Base-by-base conservation (phyloP, 2,888 invertebrate genomes). In the Thymelicus lineola region DNA sequence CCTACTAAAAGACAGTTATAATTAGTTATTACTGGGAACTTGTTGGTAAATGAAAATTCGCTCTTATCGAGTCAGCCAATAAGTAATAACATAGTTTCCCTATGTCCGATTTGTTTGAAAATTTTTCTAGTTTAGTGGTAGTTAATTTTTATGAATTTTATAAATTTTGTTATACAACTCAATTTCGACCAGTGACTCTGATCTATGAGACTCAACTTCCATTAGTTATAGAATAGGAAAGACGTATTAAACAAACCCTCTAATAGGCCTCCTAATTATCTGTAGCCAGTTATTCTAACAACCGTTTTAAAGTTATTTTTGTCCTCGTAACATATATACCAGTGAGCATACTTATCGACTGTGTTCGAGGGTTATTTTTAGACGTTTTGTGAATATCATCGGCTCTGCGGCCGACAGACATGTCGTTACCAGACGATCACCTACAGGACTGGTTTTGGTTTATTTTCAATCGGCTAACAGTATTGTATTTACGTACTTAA, bases 311-410 rank as follows among this genome's bases (percentile, higher is more conserved):
- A 20, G 17, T 20, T 53, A 53, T 53, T 53, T 53, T 53, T 53
- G 53, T 20, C 20, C 17, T 5, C 20, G 4, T 20, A 20, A 17
- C 17, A 20, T 20, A 20, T 12, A 53, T 17, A 53, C 20, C 20
- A 17, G 53, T 53, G 20, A 53, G 20, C 53, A 53, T 53, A 20
- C 53, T 20, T 20, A 53, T 12, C 20, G 53, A 12, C 53, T 20
- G 53, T 36, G 57, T 60, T 46, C 38, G 45, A 38, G 6, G n/a
- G 46, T 45, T 68, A 62, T 68, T 68, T 68, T 68, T 62, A 62
- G 57, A 10, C 2, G 48, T 68, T 68, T 62, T 36, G 61, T 57
- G 57, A 68, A 68, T 62, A 68, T 57, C 62, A 62, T 28, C 53
- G 15, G 15, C 60, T 35, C 12, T 57, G 57, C 62, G 55, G 17